Conservation (phyloP, 2,888 invertebrate species). For the Cryptops parisi region DNA sequence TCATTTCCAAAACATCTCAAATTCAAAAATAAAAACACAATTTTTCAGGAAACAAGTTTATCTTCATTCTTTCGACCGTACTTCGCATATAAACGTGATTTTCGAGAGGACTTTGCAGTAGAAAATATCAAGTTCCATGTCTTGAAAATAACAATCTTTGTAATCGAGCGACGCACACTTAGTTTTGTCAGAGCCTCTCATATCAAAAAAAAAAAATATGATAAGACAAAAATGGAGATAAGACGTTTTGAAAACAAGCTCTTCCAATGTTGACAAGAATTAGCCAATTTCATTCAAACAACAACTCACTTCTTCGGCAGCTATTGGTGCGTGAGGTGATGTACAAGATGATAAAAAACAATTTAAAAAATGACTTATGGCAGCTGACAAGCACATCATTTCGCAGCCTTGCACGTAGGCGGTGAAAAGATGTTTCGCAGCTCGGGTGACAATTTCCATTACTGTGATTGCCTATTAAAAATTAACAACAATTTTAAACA, state of each 20-base stretch:
- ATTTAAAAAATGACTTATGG: constrained; percentile 90
- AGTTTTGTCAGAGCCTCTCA: too few relatives aligned
- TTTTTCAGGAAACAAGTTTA: too few relatives aligned
- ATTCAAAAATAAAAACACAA: too few relatives aligned
- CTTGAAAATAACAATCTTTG: too few relatives aligned
- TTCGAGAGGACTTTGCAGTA: too few relatives aligned
- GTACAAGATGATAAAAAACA: constrained; percentile 73
- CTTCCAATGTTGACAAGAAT: constrained; percentile 3
- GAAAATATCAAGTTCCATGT: too few relatives aligned
- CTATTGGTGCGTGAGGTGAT: constrained; percentile 49
- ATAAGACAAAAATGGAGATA: not conserved
- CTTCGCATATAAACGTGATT: too few relatives aligned
- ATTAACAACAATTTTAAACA: not conserved
- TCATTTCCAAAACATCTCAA: too few relatives aligned
- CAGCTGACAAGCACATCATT: constrained; percentile 75
- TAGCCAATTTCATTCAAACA: not conserved
- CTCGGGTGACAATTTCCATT: constrained; percentile 73
- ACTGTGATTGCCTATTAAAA: constrained; percentile 64
- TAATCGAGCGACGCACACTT: too few relatives aligned
- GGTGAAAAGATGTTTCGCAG: constrained; percentile 88
- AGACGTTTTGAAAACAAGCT: too few relatives aligned
- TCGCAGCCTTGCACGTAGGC: constrained; percentile 80
- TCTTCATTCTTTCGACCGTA: too few relatives aligned
- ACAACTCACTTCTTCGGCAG: constrained; percentile 47
- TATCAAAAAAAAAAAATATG: constrained; percentile 4